Evolutionary conservation across 2,113 vertebrate genomes (phyloP), one percentile per base, ranked within the genome.

Genomic region (Morone chrysops): DNA sequence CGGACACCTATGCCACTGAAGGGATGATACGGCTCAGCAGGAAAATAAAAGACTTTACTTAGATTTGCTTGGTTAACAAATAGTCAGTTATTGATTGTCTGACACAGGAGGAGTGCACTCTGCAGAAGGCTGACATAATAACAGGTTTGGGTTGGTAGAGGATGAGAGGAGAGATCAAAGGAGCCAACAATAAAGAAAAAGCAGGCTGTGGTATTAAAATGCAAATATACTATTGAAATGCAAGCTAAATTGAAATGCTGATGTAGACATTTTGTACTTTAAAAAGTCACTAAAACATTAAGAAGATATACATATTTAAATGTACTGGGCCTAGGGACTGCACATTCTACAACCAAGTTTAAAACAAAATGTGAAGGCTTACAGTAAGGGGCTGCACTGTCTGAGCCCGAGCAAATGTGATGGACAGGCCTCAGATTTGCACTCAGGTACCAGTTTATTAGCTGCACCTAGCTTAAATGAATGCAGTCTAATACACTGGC

Each of bases 41-140:
- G 5, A 56, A 18, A n/a, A 41, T 25, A 57, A 76, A 72, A 69
- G 12, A 63, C 18, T 67, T 68, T 36, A 74, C 41, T 75, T 68
- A 16, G 47, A 8, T 73, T 61, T 74, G 71, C 50, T 67, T 84
- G 43, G 45, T 80, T 71, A 70, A 70, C 68, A 84, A 79, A 63
- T 57, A 31, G 73, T 8, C 25, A 57, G 48, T 50, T 76, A 82
- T 81, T 53, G 65, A 84, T 75, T 78, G 59, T 45, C 60, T 74
- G 81, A 51, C 47, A 72, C 36, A 38, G 54, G 54, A 59, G 31
- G 43, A 66, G 80, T 45, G 53, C 61, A 65, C 41, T 83, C 17
- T 77, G 65, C 54, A 71, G 60, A 81, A 6, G 10, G 65, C 48
- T 50, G 73, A 50, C 36, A 60, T 75, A 75, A 81, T 83, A 71